A percentile compares a stretch with the other conserved stretches of the same genome.
Conservation (phyloP, 2,888 invertebrate genomes). For the Plebejus melissa region DNA sequence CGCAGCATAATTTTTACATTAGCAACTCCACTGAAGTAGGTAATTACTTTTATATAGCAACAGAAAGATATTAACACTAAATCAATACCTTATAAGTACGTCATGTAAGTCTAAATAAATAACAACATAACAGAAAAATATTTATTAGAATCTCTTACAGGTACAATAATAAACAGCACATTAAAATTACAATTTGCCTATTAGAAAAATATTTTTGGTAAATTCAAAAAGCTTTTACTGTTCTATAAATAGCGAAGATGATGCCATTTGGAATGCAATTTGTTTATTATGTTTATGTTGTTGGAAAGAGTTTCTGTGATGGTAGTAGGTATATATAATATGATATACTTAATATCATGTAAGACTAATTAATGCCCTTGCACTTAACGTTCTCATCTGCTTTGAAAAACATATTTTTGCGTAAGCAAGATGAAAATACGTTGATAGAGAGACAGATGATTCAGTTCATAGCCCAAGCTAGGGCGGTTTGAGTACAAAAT, state of each 20-base stretch:
- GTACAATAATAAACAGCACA: not conserved
- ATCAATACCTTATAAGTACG: not conserved
- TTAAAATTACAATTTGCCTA: not conserved
- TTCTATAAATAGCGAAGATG: not conserved
- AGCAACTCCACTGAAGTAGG: not conserved
- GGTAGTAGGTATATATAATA: not conserved
- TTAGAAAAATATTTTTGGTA: not conserved
- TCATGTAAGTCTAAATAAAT: not conserved
- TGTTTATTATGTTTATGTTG: not conserved
- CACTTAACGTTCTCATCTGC: not conserved
- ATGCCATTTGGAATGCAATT: not conserved
- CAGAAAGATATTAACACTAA: not conserved
- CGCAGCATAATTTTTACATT: not conserved
- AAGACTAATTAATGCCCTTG: not conserved
- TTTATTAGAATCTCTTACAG: not conserved
- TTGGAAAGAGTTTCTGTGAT: not conserved
- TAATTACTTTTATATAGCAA: not conserved
- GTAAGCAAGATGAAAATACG: not conserved
- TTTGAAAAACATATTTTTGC: not conserved
- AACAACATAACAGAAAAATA: not conserved
- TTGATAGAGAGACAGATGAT: not conserved
- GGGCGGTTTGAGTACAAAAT: slow-evolving; percentile 31
- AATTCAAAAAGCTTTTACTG: not conserved
- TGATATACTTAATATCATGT: not conserved
- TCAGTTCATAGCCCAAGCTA: not conserved